Conservation (phyloP, 2,888 invertebrate genomes). For the Andrena trimmerana region DNA sequence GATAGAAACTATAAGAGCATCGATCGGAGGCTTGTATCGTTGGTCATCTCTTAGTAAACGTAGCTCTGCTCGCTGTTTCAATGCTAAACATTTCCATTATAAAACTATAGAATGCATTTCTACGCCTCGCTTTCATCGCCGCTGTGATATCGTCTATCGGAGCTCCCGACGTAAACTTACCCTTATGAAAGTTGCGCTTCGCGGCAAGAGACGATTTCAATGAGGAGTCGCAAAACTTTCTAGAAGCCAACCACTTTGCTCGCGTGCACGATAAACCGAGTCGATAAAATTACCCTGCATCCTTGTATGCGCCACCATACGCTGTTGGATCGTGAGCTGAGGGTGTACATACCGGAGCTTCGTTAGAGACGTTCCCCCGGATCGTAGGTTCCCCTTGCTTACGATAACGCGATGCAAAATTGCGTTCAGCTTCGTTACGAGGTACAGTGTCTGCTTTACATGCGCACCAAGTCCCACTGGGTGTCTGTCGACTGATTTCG, state of each 20-base stretch:
- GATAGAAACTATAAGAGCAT: too few relatives aligned
- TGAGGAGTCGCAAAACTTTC: slow-evolving; percentile 41
- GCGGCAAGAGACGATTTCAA: slow-evolving; percentile 27
- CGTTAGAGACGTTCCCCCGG: slow-evolving; percentile 14
- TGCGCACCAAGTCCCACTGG: neutral
- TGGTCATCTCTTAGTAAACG: too few relatives aligned
- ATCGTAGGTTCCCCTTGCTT: slow-evolving; percentile 1
- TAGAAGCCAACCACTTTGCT: slow-evolving; percentile 36
- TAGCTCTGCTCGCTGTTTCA: too few relatives aligned
- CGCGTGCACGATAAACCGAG: slow-evolving; percentile 29
- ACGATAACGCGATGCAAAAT: slow-evolving; percentile 20
- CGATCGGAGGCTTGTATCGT: too few relatives aligned
- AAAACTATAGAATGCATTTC: too few relatives aligned
- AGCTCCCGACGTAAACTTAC: too few relatives aligned
- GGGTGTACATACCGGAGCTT: slow-evolving; percentile 1
- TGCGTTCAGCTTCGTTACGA: slow-evolving; percentile 16
- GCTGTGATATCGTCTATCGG: neutral
- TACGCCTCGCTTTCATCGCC: neutral
- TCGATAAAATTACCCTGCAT: slow-evolving; percentile 38
- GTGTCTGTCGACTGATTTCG: neutral
- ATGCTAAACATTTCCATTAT: too few relatives aligned
- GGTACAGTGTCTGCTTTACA: neutral
- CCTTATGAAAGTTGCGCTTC: slow-evolving; percentile 2
- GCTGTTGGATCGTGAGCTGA: neutral
- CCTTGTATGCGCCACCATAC: slow-evolving; percentile 11